Conservation (phyloP, 2,113 vertebrate species). For the Charadrius vociferus region DNA sequence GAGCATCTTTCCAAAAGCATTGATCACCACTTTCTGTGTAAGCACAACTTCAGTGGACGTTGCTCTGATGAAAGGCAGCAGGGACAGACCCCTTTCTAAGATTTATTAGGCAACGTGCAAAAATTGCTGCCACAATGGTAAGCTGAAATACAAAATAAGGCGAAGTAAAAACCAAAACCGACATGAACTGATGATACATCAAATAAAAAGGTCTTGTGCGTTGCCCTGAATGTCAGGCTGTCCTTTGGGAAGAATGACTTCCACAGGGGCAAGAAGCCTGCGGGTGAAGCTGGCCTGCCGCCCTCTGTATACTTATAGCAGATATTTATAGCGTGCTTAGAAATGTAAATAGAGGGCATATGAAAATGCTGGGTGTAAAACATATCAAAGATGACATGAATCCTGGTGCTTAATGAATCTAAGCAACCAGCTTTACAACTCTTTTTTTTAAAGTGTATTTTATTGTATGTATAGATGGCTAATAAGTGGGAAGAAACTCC, state of each 20-base stretch:
- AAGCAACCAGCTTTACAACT: neutral
- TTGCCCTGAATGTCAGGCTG: conserved; percentile 14
- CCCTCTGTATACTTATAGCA: neutral
- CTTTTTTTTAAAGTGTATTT: neutral
- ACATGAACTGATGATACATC: neutral
- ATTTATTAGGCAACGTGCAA: neutral
- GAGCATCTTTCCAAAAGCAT: no score
- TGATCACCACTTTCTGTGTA: no score
- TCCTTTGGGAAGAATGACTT: conserved; percentile 7
- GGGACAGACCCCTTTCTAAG: neutral
- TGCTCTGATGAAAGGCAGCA: neutral
- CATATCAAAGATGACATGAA: conserved; percentile 13
- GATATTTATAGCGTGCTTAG: conserved; percentile 51
- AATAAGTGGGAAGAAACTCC: neutral
- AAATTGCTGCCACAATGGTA: neutral
- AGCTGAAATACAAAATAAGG: neutral
- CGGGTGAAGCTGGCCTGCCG: conserved; percentile 1
- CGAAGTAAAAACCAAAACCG: neutral
- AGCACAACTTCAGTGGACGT: neutral
- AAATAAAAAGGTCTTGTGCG: neutral
- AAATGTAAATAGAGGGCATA: conserved; percentile 53
- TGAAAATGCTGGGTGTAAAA: conserved; percentile 46
- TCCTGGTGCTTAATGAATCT: conserved; percentile 23
- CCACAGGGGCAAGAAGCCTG: neutral
- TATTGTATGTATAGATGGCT: neutral